Percentiles rank a stretch among this genome's conserved stretches.
These are phyloP conservation scores for Cyprinella venusta DNA, from an alignment of 2,797 vertebrate genomes.

Conservation along the genomic window DNA sequence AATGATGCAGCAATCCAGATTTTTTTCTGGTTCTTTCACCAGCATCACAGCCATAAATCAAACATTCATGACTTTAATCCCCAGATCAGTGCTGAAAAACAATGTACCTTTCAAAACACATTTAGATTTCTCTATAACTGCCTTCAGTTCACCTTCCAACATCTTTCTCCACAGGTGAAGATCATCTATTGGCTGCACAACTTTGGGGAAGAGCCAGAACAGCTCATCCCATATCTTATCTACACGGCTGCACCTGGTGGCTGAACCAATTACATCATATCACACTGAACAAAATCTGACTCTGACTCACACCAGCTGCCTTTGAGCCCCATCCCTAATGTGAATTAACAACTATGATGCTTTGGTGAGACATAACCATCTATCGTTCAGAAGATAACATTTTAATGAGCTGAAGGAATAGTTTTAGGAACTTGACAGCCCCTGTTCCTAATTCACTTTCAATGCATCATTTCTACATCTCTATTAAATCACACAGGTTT, in stretches of 20 bases:
- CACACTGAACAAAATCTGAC: conserved; percentile 31
- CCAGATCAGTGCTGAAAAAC: neutral
- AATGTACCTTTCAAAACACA: conserved; percentile 9
- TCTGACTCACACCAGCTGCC: conserved; percentile 26
- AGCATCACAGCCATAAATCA: conserved; percentile 26
- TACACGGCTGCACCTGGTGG: conserved; percentile 33
- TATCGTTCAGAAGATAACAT: neutral
- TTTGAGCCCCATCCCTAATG: conserved; percentile 11
- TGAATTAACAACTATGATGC: neutral
- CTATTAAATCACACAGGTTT: neutral
- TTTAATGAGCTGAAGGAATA: neutral
- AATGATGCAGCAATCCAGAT: conserved; percentile 7
- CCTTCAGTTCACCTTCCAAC: conserved; percentile 33
- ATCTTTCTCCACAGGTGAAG: conserved; percentile 7
- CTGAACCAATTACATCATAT: conserved; percentile 49
- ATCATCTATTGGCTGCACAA: conserved; percentile 25
- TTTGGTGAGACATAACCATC: conserved; percentile 24
- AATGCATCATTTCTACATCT: neutral
- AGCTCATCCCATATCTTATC: conserved; percentile 45
- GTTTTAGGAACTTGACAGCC: neutral
- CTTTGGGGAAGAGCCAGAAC: conserved; percentile 27
- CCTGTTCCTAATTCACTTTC: neutral
- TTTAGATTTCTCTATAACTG: conserved; percentile 13
- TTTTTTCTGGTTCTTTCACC: conserved; percentile 30
- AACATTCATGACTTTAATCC: conserved; percentile 10